phyloP scores from a whole-genome alignment of 2,113 vertebrate species.

The Melanotaenia duboulayi region DNA sequence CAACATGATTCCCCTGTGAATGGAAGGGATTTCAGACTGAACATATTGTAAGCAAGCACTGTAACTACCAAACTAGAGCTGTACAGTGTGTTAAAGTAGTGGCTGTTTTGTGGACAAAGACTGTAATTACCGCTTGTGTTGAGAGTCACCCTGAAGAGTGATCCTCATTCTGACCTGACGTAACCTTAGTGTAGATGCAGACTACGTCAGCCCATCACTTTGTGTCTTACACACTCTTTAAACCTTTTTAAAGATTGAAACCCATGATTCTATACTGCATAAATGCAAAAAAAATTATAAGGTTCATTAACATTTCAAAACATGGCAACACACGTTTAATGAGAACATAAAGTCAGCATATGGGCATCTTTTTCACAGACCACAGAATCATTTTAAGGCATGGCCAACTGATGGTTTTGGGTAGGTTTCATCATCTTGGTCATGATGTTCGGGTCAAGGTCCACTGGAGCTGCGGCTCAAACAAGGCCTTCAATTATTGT shows the following conservation, averaged over 20 bases:
- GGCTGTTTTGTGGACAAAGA: constrained; percentile 49
- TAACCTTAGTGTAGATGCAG: constrained; percentile 53
- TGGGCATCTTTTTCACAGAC: constrained; percentile 11
- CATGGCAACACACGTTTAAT: not conserved
- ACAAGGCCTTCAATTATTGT: constrained; percentile 75
- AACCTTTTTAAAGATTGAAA: not conserved
- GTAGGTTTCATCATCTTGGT: constrained; percentile 57
- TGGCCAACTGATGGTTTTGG: constrained; percentile 47
- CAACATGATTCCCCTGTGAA: constrained; percentile 11
- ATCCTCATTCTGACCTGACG: constrained; percentile 58
- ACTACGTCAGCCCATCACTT: constrained; percentile 20
- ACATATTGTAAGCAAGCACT: constrained; percentile 55
- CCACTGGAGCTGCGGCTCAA: constrained; percentile 57
- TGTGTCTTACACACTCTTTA: not conserved
- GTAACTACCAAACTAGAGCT: constrained; percentile 52
- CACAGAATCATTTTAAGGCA: constrained; percentile 30
- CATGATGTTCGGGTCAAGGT: constrained; percentile 67
- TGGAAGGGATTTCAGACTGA: constrained; percentile 30
- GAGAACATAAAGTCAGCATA: not conserved
- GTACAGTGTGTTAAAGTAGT: constrained; percentile 61
- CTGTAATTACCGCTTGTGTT: constrained; percentile 69
- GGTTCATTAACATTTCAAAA: not conserved
- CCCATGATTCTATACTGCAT: not conserved
- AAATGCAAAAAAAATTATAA: not conserved
- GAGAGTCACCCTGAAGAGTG: constrained; percentile 33